A percentile compares a stretch with the other conserved stretches of the same genome.
These are phyloP conservation scores for Hippolais icterina DNA, from an alignment of 2,113 vertebrate species.

Conservation along the genomic window DNA sequence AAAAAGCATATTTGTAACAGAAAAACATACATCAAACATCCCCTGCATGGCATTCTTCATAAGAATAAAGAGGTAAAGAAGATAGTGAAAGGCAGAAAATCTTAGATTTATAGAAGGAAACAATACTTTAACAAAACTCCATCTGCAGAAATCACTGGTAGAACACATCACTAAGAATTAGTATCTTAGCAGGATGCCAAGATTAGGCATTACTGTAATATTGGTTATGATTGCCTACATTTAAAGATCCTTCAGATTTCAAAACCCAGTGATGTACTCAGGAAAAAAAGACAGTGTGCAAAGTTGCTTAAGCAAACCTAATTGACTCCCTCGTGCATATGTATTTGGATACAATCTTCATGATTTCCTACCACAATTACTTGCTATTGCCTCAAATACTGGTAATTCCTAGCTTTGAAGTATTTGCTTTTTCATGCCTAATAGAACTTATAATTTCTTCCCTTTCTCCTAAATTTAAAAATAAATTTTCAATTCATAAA, in stretches of 20 bases:
- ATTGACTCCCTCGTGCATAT: not conserved
- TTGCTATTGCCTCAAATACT: not conserved
- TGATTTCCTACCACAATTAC: not conserved
- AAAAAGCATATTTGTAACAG: not conserved
- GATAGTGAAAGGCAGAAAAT: not conserved
- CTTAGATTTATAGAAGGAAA: not conserved
- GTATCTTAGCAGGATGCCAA: not conserved
- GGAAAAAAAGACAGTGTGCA: fast-evolving
- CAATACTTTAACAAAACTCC: not conserved
- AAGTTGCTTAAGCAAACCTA: not conserved
- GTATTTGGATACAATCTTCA: not conserved
- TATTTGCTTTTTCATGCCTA: not conserved
- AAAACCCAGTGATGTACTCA: not conserved
- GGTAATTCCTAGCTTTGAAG: not conserved
- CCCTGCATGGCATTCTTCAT: not conserved
- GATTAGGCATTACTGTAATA: not conserved
- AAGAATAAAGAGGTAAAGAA: not conserved
- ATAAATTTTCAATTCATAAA: not conserved
- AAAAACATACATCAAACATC: not conserved
- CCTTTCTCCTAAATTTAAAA: not conserved
- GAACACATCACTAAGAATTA: not conserved
- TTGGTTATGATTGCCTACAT: not conserved
- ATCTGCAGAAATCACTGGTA: not conserved
- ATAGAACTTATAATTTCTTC: not conserved
- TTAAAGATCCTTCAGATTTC: not conserved